Base-by-base conservation (phyloP, 1,140 invertebrate genomes). In the Neotoxoptera formosana region DNA sequence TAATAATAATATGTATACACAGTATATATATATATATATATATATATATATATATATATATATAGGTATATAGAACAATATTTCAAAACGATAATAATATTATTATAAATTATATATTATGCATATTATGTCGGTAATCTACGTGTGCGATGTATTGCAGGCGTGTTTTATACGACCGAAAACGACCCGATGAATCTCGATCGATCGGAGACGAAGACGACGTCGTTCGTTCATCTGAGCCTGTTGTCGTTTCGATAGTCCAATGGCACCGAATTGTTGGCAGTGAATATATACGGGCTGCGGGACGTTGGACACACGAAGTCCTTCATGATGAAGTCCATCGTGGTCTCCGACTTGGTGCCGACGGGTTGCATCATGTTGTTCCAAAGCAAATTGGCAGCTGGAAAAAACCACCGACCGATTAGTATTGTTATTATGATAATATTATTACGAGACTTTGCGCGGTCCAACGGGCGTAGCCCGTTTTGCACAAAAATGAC, bases 341-440 rank as follows among this genome's bases (percentile, higher is more conserved):
- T 94, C 23, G 95, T 95, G 34, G 94, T 95, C 51, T 95, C 95
- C 7, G 96, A 96, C 94, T 97, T 97, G 93, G 96, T 96, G 2
- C 97, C 97, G 4, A 97, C 96, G 45, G 97, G 97, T 95, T 97
- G 96, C 60, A 97, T 94, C 94, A 97, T 95, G 94, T 97, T 97
- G 95, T 97, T 97, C 97, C 97, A 97, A 2, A 97, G 95, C 86
- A 97, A 95, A 95, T 97, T 97, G 4, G 97, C 97, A 84, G 96
- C 97, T 97, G 45, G 34, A 90, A 87, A 90, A 25, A 25, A 60
- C 8, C 21, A 0, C n/a, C 14, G 21, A 20, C n/a, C n/a, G n/a
- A n/a, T n/a, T n/a, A n/a, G n/a, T n/a, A n/a, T n/a, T n/a, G n/a
- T 87, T 47, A 47, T n/a, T 87, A 76, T 56, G 56, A 30, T 56